phyloP scores from a whole-genome alignment of 2,888 invertebrate genomes.

The Amiota minor region DNA sequence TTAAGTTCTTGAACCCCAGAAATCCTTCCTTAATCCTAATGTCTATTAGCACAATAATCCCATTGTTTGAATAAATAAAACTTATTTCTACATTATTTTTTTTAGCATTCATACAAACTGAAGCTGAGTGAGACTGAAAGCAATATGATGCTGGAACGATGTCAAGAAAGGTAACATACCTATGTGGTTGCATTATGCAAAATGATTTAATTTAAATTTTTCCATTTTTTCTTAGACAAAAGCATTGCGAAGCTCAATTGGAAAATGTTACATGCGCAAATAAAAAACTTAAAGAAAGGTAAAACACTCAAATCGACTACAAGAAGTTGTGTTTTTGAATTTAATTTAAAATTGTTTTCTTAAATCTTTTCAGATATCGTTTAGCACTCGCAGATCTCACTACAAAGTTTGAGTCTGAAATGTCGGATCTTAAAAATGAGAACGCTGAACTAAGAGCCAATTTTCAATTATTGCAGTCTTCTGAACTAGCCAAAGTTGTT shows the following conservation, averaged over 20 bases:
- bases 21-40: too few relatives aligned
- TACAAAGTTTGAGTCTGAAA: conserved; percentile 77
- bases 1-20: neutral
- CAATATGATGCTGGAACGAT: conserved; percentile 75
- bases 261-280: conserved; percentile 51
- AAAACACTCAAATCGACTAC: too few relatives aligned
- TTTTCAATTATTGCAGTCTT: conserved; percentile 64
- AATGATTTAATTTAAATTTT: neutral
- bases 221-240: conserved; percentile 39
- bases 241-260: conserved; percentile 57
- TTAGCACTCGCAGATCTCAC: conserved; percentile 79
- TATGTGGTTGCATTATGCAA: neutral
- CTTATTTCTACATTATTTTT: neutral
- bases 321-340: neutral
- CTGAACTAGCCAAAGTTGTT: neutral
- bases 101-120: conserved; percentile 75
- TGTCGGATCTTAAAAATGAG: conserved; percentile 76
- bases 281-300: conserved; percentile 57
- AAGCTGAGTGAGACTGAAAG: conserved; percentile 77
- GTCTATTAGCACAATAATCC: too few relatives aligned
- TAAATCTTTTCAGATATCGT: conserved; percentile 80
- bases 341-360: conserved; percentile 38
- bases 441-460: conserved; percentile 75
- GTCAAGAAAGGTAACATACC: conserved; percentile 22
- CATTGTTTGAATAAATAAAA: neutral